phyloP scores from a whole-genome alignment of 2,888 invertebrate species.

The Hirudinaria manillensis region DNA sequence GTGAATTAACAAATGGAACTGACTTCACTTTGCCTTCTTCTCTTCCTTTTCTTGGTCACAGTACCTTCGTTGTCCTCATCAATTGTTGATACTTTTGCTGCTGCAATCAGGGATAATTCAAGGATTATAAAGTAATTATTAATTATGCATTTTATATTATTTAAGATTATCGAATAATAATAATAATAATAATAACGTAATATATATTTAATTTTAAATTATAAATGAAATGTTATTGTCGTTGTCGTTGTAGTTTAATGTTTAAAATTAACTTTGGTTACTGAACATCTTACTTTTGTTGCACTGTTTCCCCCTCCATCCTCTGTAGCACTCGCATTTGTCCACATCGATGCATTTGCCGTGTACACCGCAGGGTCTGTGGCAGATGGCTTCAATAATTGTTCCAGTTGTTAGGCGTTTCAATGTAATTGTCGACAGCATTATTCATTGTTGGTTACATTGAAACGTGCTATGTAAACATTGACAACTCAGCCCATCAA shows the following conservation, averaged over 20 bases:
- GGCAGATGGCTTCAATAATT: constrained; percentile 32
- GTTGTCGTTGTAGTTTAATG: background rate
- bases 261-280: no score
- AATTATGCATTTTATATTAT: background rate
- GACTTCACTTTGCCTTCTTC: constrained; percentile 20
- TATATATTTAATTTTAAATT: background rate
- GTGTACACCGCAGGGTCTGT: constrained; percentile 35
- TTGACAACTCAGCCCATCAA: no score
- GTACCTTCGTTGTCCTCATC: constrained; percentile 15
- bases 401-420: background rate
- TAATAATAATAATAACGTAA: no score
- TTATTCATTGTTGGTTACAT: background rate
- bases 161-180: background rate
- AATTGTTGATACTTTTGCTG: constrained; percentile 6
- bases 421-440: background rate
- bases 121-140: background rate
- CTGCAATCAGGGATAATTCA: background rate
- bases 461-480: no score
- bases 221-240: background rate
- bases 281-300: constrained; percentile 38
- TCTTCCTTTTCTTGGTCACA: background rate
- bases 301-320: constrained; percentile 40
- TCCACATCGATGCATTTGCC: constrained; percentile 38
- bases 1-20: no score
- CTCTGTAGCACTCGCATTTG: constrained; percentile 38